Evolutionary conservation across 1,140 invertebrate genomes (phyloP), one percentile per base, ranked within the genome.

Genomic region (Zophobas morio): DNA sequence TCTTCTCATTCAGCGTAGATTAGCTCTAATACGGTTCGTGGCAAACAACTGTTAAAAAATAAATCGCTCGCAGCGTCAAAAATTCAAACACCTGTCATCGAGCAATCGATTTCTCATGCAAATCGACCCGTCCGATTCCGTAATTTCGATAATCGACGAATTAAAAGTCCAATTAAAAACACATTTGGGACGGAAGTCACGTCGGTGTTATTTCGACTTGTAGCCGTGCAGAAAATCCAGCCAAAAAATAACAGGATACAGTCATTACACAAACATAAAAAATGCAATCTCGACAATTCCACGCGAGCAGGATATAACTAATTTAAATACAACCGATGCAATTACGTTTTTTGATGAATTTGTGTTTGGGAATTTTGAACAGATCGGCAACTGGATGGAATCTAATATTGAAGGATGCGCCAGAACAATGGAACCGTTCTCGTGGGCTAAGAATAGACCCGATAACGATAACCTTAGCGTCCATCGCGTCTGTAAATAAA

Each of bases 381-480:
- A 20, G 20, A 20, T 20, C 20, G 20, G 20, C 20, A 20, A 20
- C 20, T 20, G 20, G 20, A 20, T 20, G 20, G 20, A 20, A 20
- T 20, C 20, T 20, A 20, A 20, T 20, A 20, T 20, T 20, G 20
- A 20, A 20, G 20, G 20, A 46, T 8, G 6, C 42, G 6, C 6
- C 3, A 46, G 2, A 51, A 51, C 20, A 51, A 51, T n/a, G 20
- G 6, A n/a, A 51, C 2, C 6, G 3, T 51, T 39, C 42, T 66
- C 42, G 60, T 66, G 37, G 37, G 33, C 39, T 42, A 66, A 66
- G 40, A 42, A 42, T 63, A 63, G 35, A 51, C 3, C 1, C n/a
- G 60, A 66, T 66, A 66, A 66, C 60, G 60, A 66, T 66, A 66
- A 66, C 60, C 60, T 66, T 66, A 66, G 60, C 60, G 42, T 57